Evolutionary conservation across 2,888 invertebrate genomes (phyloP).

Genomic region (Cataglyphis rosenhaueri): DNA sequence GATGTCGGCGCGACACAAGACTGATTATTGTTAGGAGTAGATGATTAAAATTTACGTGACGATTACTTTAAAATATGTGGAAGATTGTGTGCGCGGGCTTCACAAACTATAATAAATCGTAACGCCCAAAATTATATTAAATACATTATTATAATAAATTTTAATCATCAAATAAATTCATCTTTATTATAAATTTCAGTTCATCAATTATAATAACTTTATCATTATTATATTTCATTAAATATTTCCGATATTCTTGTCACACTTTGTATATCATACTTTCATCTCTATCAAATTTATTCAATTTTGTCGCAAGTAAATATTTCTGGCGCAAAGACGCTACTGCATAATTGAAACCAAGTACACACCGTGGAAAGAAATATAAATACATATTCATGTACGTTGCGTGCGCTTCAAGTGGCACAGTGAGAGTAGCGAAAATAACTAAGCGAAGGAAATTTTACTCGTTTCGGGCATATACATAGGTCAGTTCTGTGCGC

Average conservation of each 20-base stretch:
- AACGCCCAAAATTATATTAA: background rate
- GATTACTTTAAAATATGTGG: background rate
- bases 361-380: slow-evolving; percentile 16
- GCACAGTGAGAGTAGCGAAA: slow-evolving; percentile 59
- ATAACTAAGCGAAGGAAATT: slow-evolving; percentile 58
- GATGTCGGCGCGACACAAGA: background rate
- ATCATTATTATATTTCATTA: too few relatives aligned
- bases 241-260: too few relatives aligned
- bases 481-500: slow-evolving; percentile 32
- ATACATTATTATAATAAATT: background rate
- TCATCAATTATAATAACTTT: too few relatives aligned
- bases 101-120: background rate
- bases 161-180: too few relatives aligned
- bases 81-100: background rate
- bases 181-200: too few relatives aligned
- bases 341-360: slow-evolving; percentile 43
- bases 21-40: background rate
- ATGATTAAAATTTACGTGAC: slow-evolving; percentile 19
- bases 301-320: background rate
- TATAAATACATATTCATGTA: slow-evolving; percentile 41
- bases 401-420: slow-evolving; percentile 37
- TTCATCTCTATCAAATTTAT: background rate
- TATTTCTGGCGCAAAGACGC: slow-evolving; percentile 4
- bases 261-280: too few relatives aligned
- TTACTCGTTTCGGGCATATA: slow-evolving; percentile 39